Evolutionary conservation across 2,888 invertebrate species (phyloP).

Genomic region (Lumbricus terrestris): DNA sequence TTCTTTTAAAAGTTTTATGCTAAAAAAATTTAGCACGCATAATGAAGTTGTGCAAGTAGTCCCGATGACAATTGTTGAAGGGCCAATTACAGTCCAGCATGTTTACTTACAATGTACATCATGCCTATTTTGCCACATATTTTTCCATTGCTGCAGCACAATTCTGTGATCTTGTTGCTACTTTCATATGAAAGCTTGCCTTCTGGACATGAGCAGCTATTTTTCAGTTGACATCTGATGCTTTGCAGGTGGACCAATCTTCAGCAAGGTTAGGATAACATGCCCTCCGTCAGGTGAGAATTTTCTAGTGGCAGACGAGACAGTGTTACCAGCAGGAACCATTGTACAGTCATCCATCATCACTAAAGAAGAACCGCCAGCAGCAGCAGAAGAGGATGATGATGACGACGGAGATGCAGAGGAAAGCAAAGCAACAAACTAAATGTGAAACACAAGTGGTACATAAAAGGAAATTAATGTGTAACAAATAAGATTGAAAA

Average conservation of each 20-base stretch:
- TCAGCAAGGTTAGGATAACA: slow-evolving; percentile 41
- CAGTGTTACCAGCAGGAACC: slow-evolving; percentile 21
- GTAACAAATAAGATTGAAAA: too few relatives aligned
- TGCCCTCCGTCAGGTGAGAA: slow-evolving; percentile 51
- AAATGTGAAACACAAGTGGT: background rate
- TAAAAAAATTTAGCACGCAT: too few relatives aligned
- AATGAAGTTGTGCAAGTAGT: too few relatives aligned
- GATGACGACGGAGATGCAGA: background rate
- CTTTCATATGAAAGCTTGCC: background rate
- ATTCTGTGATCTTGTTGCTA: background rate
- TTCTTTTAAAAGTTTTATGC: too few relatives aligned
- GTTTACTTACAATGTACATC: too few relatives aligned
- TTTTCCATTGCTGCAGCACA: too few relatives aligned
- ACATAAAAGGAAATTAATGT: too few relatives aligned
- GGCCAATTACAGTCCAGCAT: too few relatives aligned
- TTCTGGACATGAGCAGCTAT: background rate
- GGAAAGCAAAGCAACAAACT: background rate
- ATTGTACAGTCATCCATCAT: background rate
- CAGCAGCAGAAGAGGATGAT: background rate
- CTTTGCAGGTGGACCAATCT: slow-evolving; percentile 41
- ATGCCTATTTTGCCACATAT: too few relatives aligned
- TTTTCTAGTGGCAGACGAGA: slow-evolving; percentile 40
- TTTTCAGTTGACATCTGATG: background rate
- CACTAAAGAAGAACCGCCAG: background rate
- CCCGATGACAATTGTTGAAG: too few relatives aligned